phyloP scores from a whole-genome alignment of 2,888 invertebrate genomes.

The Cheilosia urbana region DNA sequence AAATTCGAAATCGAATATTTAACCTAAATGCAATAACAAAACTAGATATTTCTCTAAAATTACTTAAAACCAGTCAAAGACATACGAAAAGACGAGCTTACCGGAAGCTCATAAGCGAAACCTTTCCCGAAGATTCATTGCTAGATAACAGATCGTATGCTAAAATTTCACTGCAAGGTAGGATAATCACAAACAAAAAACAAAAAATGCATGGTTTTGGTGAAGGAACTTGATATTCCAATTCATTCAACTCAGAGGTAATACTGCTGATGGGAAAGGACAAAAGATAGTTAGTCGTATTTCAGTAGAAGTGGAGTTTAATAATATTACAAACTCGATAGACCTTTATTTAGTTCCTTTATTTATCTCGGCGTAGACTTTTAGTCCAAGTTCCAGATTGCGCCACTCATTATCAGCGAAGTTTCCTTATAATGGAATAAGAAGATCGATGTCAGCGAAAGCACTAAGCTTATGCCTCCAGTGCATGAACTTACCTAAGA shows the following conservation, averaged over 20 bases:
- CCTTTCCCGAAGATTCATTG: background rate
- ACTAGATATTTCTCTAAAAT: conserved; percentile 4
- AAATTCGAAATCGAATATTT: conserved; percentile 17
- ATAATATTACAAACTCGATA: background rate
- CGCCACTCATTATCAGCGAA: conserved; percentile 17
- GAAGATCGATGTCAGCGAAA: background rate
- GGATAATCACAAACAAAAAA: too few species aligned
- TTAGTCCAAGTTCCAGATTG: conserved; percentile 25
- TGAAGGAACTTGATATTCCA: conserved; percentile 1
- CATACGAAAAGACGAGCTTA: background rate
- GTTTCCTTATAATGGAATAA: background rate
- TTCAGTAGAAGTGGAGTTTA: conserved; percentile 2
- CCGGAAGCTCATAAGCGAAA: conserved; percentile 1
- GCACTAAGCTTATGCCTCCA: background rate
- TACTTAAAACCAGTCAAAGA: background rate
- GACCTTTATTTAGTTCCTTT: conserved; percentile 18
- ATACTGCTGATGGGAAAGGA: conserved; percentile 24
- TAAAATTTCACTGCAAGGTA: background rate
- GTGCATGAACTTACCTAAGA: background rate
- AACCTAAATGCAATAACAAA: background rate
- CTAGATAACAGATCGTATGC: background rate
- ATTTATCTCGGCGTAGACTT: conserved; percentile 32
- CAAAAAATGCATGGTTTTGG: conserved; percentile 12
- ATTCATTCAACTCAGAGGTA: conserved; percentile 9
- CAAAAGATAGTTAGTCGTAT: conserved; percentile 20